Evolutionary conservation across 2,888 invertebrate genomes (phyloP).

Genomic region (Ptychoptera contaminata): DNA sequence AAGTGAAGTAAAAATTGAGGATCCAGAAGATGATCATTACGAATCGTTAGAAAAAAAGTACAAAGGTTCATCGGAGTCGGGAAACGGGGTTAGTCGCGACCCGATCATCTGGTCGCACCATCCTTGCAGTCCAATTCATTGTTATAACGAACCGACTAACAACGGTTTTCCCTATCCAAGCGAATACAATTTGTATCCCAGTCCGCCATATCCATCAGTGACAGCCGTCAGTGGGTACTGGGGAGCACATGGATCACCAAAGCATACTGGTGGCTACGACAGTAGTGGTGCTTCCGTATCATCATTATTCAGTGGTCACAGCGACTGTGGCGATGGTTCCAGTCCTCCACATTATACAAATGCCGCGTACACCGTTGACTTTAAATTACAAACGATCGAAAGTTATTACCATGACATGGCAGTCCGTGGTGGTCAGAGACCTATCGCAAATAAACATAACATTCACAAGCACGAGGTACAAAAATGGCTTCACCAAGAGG

Average conservation of each 20-base stretch:
- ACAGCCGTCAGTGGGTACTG: constrained; percentile 1
- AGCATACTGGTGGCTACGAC: constrained; percentile 27
- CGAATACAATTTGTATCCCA: constrained; percentile 2
- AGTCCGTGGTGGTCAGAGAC: constrained; percentile 32
- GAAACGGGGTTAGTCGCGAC: constrained; percentile 11
- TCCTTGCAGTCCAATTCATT: constrained; percentile 7
- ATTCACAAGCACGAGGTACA: constrained; percentile 33
- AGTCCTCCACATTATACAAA: constrained; percentile 6
- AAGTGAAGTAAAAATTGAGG: constrained; percentile 5
- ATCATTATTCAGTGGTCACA: constrained; percentile 17
- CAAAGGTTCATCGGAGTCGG: not conserved
- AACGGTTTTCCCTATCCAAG: not conserved
- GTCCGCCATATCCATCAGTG: constrained; percentile 8
- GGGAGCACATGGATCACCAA: constrained; percentile 26
- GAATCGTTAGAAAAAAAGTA: not conserved
- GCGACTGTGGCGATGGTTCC: constrained; percentile 19
- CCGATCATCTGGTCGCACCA: constrained; percentile 28
- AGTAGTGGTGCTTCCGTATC: constrained; percentile 26
- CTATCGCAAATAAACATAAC: constrained; percentile 33
- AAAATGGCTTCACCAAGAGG: constrained; percentile 40
- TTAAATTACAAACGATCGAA: constrained; percentile 38
- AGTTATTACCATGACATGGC: constrained; percentile 36
- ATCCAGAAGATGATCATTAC: not conserved
- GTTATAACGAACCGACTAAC: not conserved
- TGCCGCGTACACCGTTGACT: constrained; percentile 32